A percentile compares a stretch with the other conserved stretches of the same genome.
These are phyloP conservation scores for Antigone vipio DNA, from an alignment of 2,113 vertebrate species.

Conservation along the genomic window DNA sequence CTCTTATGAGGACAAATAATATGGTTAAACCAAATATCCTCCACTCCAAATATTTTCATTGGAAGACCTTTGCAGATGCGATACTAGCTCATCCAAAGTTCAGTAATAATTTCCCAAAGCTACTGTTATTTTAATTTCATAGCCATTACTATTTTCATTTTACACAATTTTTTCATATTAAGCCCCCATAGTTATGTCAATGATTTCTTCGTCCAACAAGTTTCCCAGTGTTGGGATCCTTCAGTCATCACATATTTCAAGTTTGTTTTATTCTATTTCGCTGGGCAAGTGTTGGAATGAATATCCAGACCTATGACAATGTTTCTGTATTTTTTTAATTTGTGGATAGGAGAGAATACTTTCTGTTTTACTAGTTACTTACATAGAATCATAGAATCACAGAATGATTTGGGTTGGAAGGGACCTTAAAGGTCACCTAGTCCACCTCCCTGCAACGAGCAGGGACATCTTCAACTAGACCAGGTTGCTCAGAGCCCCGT, in stretches of 20 bases:
- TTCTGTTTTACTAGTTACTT: background rate
- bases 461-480: background rate
- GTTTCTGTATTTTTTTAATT: background rate
- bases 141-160: background rate
- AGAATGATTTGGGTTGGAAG: background rate
- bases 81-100: background rate
- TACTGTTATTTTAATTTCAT: background rate
- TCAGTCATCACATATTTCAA: background rate
- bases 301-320: background rate
- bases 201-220: background rate
- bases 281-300: background rate
- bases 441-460: fast-evolving
- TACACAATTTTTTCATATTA: background rate
- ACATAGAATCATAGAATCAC: background rate
- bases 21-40: background rate
- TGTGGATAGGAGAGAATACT: fast-evolving
- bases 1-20: background rate
- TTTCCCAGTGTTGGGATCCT: background rate
- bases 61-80: background rate
- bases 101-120: background rate
- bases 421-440: background rate
- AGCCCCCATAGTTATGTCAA: background rate
- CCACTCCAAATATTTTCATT: background rate
- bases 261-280: background rate
- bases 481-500: background rate